These are phyloP conservation scores for Mesaphorura yosii DNA, from an alignment of 1,140 invertebrate genomes.

Conservation along the genomic window DNA sequence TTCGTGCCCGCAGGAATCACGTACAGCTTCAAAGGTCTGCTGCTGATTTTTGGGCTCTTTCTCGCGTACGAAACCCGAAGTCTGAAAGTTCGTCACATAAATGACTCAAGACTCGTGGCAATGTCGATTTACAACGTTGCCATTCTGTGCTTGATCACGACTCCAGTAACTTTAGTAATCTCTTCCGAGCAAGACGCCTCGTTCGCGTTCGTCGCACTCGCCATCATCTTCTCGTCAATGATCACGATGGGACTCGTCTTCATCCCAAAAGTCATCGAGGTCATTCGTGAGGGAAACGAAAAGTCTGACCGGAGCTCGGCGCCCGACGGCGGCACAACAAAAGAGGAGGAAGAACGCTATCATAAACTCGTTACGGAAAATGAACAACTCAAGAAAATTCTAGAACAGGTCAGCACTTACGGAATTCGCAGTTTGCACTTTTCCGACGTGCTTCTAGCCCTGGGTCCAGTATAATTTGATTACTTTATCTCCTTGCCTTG, in stretches of 20 bases:
- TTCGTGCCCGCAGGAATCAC: constrained; percentile 64
- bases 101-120: constrained; percentile 92
- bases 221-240: constrained; percentile 93
- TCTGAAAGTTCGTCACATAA: constrained; percentile 85
- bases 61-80: constrained; percentile 94
- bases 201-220: constrained; percentile 88
- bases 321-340: constrained; percentile 73
- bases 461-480: neutral
- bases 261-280: constrained; percentile 33
- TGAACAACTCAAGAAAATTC: constrained; percentile 87
- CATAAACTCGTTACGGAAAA: constrained; percentile 89
- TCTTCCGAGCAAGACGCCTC: constrained; percentile 92
- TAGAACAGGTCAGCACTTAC: constrained; percentile 52
- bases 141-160: constrained; percentile 91
- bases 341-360: constrained; percentile 89
- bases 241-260: constrained; percentile 76
- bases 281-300: constrained; percentile 35
- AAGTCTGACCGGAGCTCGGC: constrained; percentile 31
- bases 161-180: constrained; percentile 92
- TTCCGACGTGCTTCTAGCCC: neutral
- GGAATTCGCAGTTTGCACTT: constrained; percentile 8
- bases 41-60: constrained; percentile 92
- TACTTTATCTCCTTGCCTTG: constrained; percentile 18
- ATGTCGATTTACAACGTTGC: constrained; percentile 99
- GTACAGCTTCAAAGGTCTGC: constrained; percentile 91